A percentile compares a stretch with the other conserved stretches of the same genome.
These are phyloP conservation scores for Limnephilus auricula DNA, from an alignment of 2,888 invertebrate species.

Conservation along the genomic window DNA sequence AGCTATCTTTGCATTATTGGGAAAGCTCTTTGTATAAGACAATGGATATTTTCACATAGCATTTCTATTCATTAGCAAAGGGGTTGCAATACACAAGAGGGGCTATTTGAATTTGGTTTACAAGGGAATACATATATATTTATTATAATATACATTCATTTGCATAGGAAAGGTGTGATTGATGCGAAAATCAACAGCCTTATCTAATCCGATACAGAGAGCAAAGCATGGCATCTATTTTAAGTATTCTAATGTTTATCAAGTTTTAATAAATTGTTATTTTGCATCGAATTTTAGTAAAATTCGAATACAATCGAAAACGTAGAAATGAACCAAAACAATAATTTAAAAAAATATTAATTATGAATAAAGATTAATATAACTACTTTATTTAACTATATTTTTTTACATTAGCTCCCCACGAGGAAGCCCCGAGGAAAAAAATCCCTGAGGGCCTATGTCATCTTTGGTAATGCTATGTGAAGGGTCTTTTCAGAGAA, in stretches of 20 bases:
- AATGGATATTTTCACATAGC: background rate
- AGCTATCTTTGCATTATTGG: conserved; percentile 15
- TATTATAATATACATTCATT: background rate
- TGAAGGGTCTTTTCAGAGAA: too few relatives aligned
- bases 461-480: too few relatives aligned
- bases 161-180: background rate
- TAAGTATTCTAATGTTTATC: background rate
- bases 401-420: too few relatives aligned
- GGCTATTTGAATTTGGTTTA: background rate
- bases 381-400: too few relatives aligned
- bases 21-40: conserved; percentile 7
- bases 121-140: background rate
- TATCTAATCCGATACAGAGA: background rate
- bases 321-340: too few relatives aligned
- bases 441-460: too few relatives aligned
- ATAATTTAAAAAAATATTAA: too few relatives aligned
- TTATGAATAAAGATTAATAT: too few relatives aligned
- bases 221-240: background rate
- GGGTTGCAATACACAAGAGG: background rate
- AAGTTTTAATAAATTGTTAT: background rate
- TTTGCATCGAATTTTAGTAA: too few relatives aligned
- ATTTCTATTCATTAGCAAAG: background rate
- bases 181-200: background rate
- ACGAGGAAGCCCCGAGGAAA: too few relatives aligned
- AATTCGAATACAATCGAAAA: too few relatives aligned